Conservation (phyloP, 2,888 invertebrate species). For the Coecobrya sp. region DNA sequence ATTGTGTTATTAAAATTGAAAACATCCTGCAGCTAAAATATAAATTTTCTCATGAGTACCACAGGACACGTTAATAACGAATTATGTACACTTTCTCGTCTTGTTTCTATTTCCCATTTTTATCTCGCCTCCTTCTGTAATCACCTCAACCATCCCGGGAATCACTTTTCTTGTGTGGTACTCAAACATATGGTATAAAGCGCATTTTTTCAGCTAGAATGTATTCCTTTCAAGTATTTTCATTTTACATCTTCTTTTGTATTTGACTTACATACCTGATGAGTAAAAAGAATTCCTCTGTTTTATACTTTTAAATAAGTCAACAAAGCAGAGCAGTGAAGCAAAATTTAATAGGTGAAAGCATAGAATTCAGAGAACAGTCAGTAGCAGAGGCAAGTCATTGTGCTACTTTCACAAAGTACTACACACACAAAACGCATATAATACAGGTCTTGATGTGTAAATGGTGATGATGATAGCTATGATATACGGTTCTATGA, state of each 20-base stretch:
- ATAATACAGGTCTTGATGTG: background rate
- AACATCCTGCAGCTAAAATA: too few species aligned
- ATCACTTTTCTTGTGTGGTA: too few species aligned
- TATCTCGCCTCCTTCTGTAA: too few species aligned
- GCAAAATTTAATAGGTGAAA: conserved; percentile 40
- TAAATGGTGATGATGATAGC: background rate
- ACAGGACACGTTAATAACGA: too few species aligned
- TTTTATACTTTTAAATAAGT: conserved; percentile 16
- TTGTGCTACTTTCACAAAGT: conserved; percentile 8
- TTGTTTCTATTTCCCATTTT: too few species aligned
- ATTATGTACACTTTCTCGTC: too few species aligned
- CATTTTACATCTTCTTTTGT: conserved; percentile 20
- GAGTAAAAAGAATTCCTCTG: background rate
- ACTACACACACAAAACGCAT: background rate
- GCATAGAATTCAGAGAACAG: background rate
- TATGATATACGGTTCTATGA: conserved; percentile 8
- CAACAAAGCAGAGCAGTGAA: conserved; percentile 38
- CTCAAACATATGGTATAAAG: too few species aligned
- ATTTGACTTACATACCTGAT: conserved; percentile 12
- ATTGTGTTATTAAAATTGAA: too few species aligned
- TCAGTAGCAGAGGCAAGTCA: conserved; percentile 42
- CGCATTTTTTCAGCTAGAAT: background rate
- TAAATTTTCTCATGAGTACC: too few species aligned
- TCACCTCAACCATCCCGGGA: too few species aligned
- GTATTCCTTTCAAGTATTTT: conserved; percentile 53